These are phyloP conservation scores for Porites lobata DNA, from an alignment of 92 coral and sea anemone species.

Conservation along the genomic window DNA sequence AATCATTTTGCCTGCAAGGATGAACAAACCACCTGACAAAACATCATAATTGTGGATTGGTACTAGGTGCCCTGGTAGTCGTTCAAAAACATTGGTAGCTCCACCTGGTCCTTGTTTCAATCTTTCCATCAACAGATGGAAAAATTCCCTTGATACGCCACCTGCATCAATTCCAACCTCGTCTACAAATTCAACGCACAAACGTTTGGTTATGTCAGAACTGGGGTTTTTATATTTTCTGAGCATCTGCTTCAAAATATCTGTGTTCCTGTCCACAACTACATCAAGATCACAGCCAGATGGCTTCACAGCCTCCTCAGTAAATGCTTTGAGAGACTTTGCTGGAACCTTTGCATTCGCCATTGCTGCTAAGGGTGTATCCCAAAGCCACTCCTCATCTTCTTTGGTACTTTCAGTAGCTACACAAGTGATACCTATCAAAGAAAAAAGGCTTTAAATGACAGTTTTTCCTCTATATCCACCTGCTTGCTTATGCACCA, in stretches of 20 bases:
- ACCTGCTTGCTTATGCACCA: no score
- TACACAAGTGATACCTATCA: not conserved
- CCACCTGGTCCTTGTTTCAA: constrained; percentile 15
- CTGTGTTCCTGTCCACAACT: constrained; percentile 28
- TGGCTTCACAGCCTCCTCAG: constrained; percentile 45
- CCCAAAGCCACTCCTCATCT: constrained; percentile 29
- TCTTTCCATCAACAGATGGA: constrained; percentile 21
- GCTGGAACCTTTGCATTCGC: not conserved
- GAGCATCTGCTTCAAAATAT: constrained; percentile 58
- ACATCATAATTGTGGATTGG: constrained; percentile 55
- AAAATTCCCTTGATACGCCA: constrained; percentile 40
- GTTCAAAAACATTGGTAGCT: constrained; percentile 50
- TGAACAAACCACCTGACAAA: constrained; percentile 45
- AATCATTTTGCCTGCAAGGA: constrained; percentile 52
- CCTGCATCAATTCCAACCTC: constrained; percentile 53
- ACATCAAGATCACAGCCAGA: constrained; percentile 44
- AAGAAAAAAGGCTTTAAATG: not conserved
- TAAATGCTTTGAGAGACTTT: constrained; percentile 47
- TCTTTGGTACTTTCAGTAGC: constrained; percentile 8
- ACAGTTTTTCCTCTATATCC: not conserved
- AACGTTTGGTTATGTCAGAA: constrained; percentile 39
- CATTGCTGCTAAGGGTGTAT: constrained; percentile 31
- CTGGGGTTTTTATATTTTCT: constrained; percentile 61
- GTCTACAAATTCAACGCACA: constrained; percentile 44
- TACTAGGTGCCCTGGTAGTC: constrained; percentile 33